A percentile compares a stretch with the other conserved stretches of the same genome.
Conservation (phyloP, 2,113 vertebrate species). For the Vulpes ferrilata region DNA sequence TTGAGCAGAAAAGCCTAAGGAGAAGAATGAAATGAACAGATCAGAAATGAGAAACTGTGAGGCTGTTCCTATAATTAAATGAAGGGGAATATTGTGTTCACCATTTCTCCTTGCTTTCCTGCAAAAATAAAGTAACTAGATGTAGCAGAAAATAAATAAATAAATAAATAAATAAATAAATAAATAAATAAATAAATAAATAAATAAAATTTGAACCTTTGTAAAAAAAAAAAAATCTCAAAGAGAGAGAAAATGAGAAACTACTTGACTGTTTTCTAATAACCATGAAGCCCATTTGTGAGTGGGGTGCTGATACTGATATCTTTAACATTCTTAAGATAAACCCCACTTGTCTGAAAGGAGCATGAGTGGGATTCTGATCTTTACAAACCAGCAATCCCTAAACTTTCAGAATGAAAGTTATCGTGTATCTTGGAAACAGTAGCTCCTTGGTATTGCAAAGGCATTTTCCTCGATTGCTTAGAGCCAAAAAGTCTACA, state of each 20-base stretch:
- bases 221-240: background rate
- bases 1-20: background rate
- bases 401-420: background rate
- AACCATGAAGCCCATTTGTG: background rate
- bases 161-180: background rate
- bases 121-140: conserved; percentile 42
- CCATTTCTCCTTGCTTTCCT: conserved; percentile 20
- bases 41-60: background rate
- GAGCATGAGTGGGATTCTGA: background rate
- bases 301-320: background rate
- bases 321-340: background rate
- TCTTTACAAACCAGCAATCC: background rate
- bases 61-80: conserved; percentile 59
- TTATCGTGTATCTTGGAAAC: conserved; percentile 16
- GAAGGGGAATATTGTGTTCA: conserved; percentile 3
- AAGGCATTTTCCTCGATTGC: conserved; percentile 1
- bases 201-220: background rate
- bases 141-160: background rate
- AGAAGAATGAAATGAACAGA: background rate
- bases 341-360: background rate
- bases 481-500: background rate
- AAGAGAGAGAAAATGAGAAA: background rate
- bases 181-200: background rate
- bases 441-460: background rate
- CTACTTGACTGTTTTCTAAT: background rate